Conservation (phyloP, 2,797 vertebrate species). For the Spea hammondii region DNA sequence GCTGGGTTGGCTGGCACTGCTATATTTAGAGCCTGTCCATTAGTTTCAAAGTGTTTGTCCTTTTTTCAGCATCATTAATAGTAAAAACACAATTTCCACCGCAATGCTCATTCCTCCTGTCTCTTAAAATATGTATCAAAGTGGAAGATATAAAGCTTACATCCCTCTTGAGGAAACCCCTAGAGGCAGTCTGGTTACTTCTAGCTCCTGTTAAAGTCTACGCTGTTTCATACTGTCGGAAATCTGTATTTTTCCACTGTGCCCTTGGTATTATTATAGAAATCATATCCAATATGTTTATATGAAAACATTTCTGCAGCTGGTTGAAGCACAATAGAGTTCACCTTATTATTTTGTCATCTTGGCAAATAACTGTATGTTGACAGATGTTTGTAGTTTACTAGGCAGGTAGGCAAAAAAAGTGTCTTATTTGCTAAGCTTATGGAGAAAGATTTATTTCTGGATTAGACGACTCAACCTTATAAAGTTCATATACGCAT, state of each 20-base stretch:
- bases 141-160: conserved; percentile 49
- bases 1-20: conserved; percentile 55
- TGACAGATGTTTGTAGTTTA: no score
- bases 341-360: background rate
- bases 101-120: conserved; percentile 50
- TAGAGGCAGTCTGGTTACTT: conserved; percentile 41
- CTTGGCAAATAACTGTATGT: no score
- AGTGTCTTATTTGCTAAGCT: no score
- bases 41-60: conserved; percentile 58
- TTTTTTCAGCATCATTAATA: conserved; percentile 59
- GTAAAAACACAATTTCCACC: conserved; percentile 53
- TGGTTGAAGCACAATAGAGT: background rate
- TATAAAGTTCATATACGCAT: no score
- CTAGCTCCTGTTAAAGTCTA: conserved; percentile 36
- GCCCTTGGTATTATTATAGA: conserved; percentile 1
- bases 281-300: conserved; percentile 4
- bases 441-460: no score
- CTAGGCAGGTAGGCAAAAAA: no score
- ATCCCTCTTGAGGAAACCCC: conserved; percentile 50
- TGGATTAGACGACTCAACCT: no score
- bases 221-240: conserved; percentile 1
- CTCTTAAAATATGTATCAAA: conserved; percentile 64
- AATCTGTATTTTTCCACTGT: conserved; percentile 3
- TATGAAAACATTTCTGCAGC: background rate
- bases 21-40: conserved; percentile 59